Conservation (phyloP, 2,113 vertebrate species). For the Colossoma macropomum region DNA sequence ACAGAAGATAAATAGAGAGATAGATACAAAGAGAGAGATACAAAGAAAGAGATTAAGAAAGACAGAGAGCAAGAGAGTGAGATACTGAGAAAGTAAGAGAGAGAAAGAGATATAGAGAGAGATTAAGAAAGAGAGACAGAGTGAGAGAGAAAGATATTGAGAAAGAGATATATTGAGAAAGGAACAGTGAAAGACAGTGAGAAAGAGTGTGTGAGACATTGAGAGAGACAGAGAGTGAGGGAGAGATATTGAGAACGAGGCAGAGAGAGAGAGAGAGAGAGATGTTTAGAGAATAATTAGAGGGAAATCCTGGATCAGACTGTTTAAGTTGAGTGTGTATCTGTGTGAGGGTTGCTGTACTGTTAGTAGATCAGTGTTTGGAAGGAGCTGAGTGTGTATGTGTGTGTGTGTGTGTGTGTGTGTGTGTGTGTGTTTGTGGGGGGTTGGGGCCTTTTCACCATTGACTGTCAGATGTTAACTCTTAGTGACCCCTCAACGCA, state of each 20-base stretch:
- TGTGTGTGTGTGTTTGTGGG: background rate
- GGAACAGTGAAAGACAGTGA: too few species aligned
- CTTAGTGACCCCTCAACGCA: slow-evolving; percentile 49
- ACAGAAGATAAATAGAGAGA: slow-evolving; percentile 51
- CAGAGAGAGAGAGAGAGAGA: background rate
- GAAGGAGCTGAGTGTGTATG: too few species aligned
- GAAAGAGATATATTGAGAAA: slow-evolving; percentile 42
- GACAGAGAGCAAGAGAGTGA: too few species aligned
- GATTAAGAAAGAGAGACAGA: slow-evolving; percentile 15
- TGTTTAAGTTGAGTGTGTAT: background rate
- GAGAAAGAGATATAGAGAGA: slow-evolving; percentile 16
- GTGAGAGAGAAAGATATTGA: slow-evolving; percentile 21
- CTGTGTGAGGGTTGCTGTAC: background rate
- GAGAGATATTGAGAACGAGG: background rate
- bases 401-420: background rate
- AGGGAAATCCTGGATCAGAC: background rate
- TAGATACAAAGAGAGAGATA: background rate
- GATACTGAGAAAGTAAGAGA: slow-evolving; percentile 44
- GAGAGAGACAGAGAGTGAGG: slow-evolving; percentile 40
- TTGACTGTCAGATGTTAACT: slow-evolving; percentile 65
- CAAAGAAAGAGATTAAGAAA: too few species aligned
- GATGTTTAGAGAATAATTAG: slow-evolving; percentile 32
- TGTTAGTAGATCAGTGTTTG: background rate
- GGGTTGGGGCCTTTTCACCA: slow-evolving; percentile 55
- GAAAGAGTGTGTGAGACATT: background rate